Evolutionary conservation across 2,797 vertebrate genomes (phyloP).

Genomic region (Delichon dasypus): DNA sequence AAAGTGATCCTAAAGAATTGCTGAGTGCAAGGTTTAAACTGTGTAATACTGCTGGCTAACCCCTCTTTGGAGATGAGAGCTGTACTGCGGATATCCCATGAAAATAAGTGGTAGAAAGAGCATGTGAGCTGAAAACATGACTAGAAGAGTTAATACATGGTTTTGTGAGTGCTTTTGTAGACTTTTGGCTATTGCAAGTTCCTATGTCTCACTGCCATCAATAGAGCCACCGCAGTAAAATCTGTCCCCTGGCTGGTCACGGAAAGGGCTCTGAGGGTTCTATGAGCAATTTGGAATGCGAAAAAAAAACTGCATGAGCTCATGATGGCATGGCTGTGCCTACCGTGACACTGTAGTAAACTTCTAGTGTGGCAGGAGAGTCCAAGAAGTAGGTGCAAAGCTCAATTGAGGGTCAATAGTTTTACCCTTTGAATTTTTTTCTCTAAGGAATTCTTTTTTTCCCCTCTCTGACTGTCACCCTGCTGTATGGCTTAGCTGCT

Average conservation of each 20-base stretch:
- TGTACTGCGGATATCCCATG: neutral
- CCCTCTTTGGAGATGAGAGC: neutral
- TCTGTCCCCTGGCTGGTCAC: neutral
- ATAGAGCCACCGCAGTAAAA: neutral
- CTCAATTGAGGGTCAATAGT: neutral
- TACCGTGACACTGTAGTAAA: neutral
- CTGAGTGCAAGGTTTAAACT: neutral
- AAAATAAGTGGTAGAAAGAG: neutral
- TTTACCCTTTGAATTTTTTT: neutral
- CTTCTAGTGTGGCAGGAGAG: neutral
- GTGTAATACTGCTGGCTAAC: neutral
- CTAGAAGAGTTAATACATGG: neutral
- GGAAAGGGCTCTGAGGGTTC: neutral
- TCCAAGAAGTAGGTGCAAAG: neutral
- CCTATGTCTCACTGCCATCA: neutral
- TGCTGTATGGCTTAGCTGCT: neutral
- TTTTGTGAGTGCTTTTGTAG: neutral
- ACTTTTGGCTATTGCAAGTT: neutral
- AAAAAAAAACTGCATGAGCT: neutral
- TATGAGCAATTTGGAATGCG: accelerated
- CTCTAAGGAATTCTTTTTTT: neutral
- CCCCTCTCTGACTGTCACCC: neutral
- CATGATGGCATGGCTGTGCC: neutral
- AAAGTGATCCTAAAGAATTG: conserved; percentile 3
- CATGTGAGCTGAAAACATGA: neutral